phyloP scores from a whole-genome alignment of 2,113 vertebrate species.

The Tautogolabrus adspersus region DNA sequence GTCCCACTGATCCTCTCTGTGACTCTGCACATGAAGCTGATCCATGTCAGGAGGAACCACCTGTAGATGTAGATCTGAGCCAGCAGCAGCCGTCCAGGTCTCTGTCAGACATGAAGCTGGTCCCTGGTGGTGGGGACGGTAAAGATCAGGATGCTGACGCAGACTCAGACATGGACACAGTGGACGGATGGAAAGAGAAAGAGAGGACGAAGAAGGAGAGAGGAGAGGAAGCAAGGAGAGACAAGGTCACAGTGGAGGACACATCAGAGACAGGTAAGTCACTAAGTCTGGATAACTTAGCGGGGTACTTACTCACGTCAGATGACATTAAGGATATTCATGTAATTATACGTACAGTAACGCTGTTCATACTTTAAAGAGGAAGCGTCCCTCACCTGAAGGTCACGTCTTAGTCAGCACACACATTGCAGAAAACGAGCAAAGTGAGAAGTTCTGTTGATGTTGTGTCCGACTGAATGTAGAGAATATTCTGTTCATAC shows the following conservation, averaged over 20 bases:
- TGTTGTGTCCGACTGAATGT: too few species aligned
- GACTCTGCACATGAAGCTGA: neutral
- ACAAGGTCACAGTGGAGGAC: conserved; percentile 4
- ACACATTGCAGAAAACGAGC: too few species aligned
- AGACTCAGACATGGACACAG: neutral
- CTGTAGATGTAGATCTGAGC: neutral
- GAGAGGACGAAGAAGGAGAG: conserved; percentile 3
- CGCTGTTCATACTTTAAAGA: too few species aligned
- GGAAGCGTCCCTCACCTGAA: too few species aligned
- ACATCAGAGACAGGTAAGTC: conserved; percentile 31
- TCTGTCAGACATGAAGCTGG: neutral
- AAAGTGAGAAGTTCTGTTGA: too few species aligned
- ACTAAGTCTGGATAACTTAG: too few species aligned
- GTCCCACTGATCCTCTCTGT: neutral
- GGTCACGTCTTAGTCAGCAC: too few species aligned
- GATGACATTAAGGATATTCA: too few species aligned
- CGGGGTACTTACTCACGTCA: too few species aligned
- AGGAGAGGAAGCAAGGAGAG: neutral
- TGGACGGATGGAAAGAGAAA: conserved; percentile 46
- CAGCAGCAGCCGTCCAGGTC: neutral
- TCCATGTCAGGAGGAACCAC: neutral
- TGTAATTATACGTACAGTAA: too few species aligned
- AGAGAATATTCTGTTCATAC: too few species aligned
- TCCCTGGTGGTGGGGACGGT: neutral
- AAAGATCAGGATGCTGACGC: too few species aligned